Evolutionary conservation across 2,113 vertebrate species (phyloP), one percentile per base, ranked within the genome.

Genomic region (Oryzias celebensis): DNA sequence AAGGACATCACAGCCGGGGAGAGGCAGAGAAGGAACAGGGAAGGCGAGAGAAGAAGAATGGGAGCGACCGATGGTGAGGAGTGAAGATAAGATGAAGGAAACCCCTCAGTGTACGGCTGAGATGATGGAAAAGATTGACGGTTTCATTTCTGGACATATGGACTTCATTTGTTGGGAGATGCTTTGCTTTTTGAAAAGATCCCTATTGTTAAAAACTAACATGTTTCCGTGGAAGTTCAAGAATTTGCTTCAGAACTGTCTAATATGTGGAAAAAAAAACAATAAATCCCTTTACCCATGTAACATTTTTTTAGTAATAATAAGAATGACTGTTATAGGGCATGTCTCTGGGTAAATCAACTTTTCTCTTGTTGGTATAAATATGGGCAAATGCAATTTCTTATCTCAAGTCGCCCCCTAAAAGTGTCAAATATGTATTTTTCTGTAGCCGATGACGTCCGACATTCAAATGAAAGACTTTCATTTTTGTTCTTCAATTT

Each of bases 1-100:
- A 92, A 92, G 91, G 91, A 91, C 91, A 92, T 87, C 88, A 92
- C 86, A 86, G 81, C 75, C 67, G 2, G 61, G 66, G 59, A 78
- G 67, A 71, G 62, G 65, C 65, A 76, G 70, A 55, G 57, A 68
- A 56, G 71, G 68, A 67, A 73, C 18, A 52, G 61, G 57, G 46
- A 68, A 77, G 68, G 82, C 31, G 65, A 71, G 69, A 75, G 78
- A 48, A 52, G 45, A 36, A 46, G 62, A 78, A 67, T 49, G 49
- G 77, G 64, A 68, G 57, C 49, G 4, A 57, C 49, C 52, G 69
- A 59, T 28, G 44, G 49, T 66, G 52, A 47, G 58, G 55, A 73
- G 46, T 31, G 16, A 62, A 20, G 20, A 48, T 17, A 18, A 72
- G 73, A 61, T 74, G 68, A 66, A 81, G 78, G 71, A 80, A 89